Conservation (phyloP, 2,888 invertebrate genomes). For the Quadroppia sp. region DNA sequence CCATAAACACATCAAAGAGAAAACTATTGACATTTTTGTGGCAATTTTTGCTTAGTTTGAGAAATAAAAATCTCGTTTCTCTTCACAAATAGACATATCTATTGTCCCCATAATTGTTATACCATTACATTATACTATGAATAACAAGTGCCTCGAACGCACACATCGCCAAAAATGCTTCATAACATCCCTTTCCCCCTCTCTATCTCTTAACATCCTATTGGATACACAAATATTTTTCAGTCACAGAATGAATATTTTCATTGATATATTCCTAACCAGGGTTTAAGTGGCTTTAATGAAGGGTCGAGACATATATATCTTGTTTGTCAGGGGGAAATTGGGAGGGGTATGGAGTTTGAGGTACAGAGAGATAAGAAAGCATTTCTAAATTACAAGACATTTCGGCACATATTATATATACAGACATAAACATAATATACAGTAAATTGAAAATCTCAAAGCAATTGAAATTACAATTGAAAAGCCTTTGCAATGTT, state of each 20-base stretch:
- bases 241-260: background rate
- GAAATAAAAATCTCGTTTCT: no score
- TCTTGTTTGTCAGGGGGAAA: background rate
- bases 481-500: background rate
- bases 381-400: background rate
- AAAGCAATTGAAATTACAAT: background rate
- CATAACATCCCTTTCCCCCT: background rate
- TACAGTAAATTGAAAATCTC: background rate
- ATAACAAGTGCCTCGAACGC: background rate
- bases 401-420: constrained; percentile 2
- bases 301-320: background rate
- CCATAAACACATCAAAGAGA: no score
- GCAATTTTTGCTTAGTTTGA: no score
- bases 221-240: background rate
- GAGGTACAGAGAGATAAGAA: background rate
- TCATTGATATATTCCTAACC: background rate
- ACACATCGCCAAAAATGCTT: background rate
- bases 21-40: no score
- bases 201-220: background rate
- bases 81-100: background rate
- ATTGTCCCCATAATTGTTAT: background rate
- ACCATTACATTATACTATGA: background rate
- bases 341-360: background rate
- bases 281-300: constrained; percentile 11
- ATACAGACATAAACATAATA: background rate